These are phyloP conservation scores for Stratiomys singularior DNA, from an alignment of 2,888 invertebrate species.

Conservation along the genomic window DNA sequence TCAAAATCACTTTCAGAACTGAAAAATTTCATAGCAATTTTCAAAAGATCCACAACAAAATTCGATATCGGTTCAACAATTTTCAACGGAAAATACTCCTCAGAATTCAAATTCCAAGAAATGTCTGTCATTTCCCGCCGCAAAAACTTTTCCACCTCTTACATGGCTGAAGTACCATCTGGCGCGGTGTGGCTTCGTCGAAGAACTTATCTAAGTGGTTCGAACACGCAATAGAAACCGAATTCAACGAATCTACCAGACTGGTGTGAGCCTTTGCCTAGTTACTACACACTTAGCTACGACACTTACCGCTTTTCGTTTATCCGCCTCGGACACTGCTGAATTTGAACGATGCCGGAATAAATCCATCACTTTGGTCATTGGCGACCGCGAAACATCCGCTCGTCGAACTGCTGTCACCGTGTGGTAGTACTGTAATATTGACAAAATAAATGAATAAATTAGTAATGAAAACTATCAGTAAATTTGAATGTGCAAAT, in stretches of 20 bases:
- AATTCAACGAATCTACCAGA: background rate
- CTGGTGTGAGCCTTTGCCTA: too few relatives aligned
- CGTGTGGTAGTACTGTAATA: slow-evolving; percentile 76
- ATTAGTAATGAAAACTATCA: background rate
- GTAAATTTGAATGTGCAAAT: background rate
- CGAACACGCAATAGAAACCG: too few relatives aligned
- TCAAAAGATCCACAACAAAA: too few relatives aligned
- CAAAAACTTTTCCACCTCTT: too few relatives aligned
- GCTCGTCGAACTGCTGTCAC: slow-evolving; percentile 74
- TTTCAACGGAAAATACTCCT: too few relatives aligned
- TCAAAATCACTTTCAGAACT: too few relatives aligned
- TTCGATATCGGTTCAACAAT: too few relatives aligned
- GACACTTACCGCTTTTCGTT: slow-evolving; percentile 75
- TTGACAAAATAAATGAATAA: slow-evolving; percentile 5
- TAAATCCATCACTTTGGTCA: slow-evolving; percentile 92
- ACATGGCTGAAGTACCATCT: too few relatives aligned
- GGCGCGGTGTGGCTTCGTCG: too few relatives aligned
- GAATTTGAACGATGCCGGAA: slow-evolving; percentile 81
- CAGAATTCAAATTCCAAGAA: too few relatives aligned
- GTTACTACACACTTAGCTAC: background rate
- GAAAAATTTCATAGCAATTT: too few relatives aligned
- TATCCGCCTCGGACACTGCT: slow-evolving; percentile 75
- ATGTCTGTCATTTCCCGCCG: too few relatives aligned
- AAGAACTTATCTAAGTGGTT: background rate
- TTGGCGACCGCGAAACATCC: slow-evolving; percentile 76